A percentile compares a stretch with the other conserved stretches of the same genome.
Evolutionary conservation across 2,113 vertebrate genomes (phyloP).

Genomic region (Albula goreensis): DNA sequence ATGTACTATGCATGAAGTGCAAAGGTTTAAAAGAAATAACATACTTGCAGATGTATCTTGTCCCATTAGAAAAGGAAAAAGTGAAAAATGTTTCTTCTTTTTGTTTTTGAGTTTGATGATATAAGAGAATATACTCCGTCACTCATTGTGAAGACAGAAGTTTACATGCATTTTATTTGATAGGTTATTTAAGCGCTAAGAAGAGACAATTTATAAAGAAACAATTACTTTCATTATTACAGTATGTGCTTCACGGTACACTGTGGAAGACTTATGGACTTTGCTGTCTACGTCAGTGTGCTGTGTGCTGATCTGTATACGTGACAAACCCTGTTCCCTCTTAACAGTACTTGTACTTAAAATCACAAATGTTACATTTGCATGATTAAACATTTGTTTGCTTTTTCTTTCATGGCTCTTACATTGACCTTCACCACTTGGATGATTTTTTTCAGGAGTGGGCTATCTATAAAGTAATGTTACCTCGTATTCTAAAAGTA

Average conservation of each 20-base stretch:
- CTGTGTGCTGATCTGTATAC: not conserved
- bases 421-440: not conserved
- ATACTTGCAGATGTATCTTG: no score
- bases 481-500: constrained; percentile 17
- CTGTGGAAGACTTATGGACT: not conserved
- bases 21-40: no score
- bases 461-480: not conserved
- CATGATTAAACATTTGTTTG: not conserved
- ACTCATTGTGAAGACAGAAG: no score
- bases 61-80: no score
- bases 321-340: not conserved
- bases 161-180: no score
- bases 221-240: not conserved
- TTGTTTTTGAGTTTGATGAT: no score
- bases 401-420: not conserved
- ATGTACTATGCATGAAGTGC: no score
- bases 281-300: not conserved
- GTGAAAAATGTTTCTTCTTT: no score
- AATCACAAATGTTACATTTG: not conserved
- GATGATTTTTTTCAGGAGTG: not conserved
- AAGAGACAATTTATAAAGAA: not conserved
- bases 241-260: not conserved
- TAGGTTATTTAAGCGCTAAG: not conserved
- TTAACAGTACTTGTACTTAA: not conserved
- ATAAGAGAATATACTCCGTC: no score